Percentiles rank a stretch among this genome's conserved stretches.
These are phyloP conservation scores for Nerophis ophidion DNA, from an alignment of 2,113 vertebrate genomes.

Conservation along the genomic window DNA sequence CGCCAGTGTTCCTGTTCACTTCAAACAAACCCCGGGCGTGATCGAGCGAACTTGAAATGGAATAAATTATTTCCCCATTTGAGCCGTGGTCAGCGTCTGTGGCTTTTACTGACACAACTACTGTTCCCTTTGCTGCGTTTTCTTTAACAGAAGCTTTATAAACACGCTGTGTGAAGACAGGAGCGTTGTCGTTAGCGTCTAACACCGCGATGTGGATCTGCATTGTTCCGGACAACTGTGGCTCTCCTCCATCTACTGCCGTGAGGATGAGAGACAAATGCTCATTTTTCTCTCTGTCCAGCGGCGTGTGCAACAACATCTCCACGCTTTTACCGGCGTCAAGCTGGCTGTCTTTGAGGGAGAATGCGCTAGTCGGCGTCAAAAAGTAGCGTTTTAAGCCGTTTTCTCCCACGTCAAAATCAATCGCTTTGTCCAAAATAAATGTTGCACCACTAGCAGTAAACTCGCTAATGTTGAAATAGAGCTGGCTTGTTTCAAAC, in stretches of 20 bases:
- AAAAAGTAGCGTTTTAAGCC: constrained; percentile 63
- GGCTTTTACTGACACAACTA: constrained; percentile 53
- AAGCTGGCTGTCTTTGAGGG: constrained; percentile 29
- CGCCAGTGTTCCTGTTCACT: constrained; percentile 50
- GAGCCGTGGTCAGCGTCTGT: constrained; percentile 61
- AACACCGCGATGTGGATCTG: constrained; percentile 67
- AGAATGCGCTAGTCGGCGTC: constrained; percentile 57
- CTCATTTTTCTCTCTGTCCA: constrained; percentile 52
- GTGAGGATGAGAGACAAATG: constrained; percentile 43
- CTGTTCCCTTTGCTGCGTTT: constrained; percentile 36
- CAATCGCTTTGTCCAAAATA: constrained; percentile 65
- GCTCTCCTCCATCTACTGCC: constrained; percentile 48
- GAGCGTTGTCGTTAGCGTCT: constrained; percentile 81
- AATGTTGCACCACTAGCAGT: constrained; percentile 40
- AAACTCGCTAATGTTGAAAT: constrained; percentile 57
- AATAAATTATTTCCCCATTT: constrained; percentile 56
- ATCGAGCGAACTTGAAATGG: constrained; percentile 33
- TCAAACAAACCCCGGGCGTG: neutral
- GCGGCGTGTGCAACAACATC: constrained; percentile 44
- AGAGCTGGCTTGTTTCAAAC: constrained; percentile 32
- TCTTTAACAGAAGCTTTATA: constrained; percentile 62
- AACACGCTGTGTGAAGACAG: constrained; percentile 66
- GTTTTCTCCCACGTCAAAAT: constrained; percentile 70
- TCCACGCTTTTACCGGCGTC: constrained; percentile 45
- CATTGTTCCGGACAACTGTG: constrained; percentile 46